Base-by-base conservation (phyloP, 2,113 vertebrate genomes). In the Hipposideros armiger region DNA sequence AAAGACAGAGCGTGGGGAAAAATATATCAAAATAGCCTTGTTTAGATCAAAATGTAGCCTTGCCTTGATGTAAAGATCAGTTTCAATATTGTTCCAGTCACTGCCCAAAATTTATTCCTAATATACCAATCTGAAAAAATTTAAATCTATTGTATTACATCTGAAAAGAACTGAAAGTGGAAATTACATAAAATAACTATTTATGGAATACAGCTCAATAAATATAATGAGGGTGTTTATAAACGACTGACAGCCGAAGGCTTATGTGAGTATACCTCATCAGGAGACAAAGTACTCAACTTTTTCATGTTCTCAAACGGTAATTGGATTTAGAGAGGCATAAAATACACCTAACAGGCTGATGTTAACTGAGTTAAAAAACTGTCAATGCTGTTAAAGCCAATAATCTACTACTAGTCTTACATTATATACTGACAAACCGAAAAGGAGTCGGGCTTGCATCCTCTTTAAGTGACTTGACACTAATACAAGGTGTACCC, bases 1-100 rank as follows among this genome's bases (percentile, higher is more conserved):
- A 97, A 97, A 97, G 96, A 96, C 93, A 97, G 95, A 97, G 81
- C 50, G 97, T 97, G 97, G 97, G 97, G 97, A 95, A 97, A 97
- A 96, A 95, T 81, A 94, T 47, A 96, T 76, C 94, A 96, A 97
- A 96, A 96, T 17, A 96, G 97, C 97, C 97, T 97, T 96, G 95
- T 97, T 82, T 97, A 97, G 78, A 96, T 84, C 45, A 94, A 96
- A 96, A 96, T 74, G 28, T 36, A 91, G 94, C 64, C 91, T 96
- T 81, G 88, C 78, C 85, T 95, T 96, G 77, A 83, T 62, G 16
- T 67, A 96, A 96, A 91, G 60, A 91, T 36, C 77, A 78, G 62
- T 69, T 87, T 83, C 70, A 94, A 16, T 77, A 94, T 26, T 42
- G 4, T 93, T 91, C 15, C 56, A 93, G 19, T 72, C 54, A 82